Conservation (phyloP, 2,113 vertebrate species). For the Poecile atricapillus region DNA sequence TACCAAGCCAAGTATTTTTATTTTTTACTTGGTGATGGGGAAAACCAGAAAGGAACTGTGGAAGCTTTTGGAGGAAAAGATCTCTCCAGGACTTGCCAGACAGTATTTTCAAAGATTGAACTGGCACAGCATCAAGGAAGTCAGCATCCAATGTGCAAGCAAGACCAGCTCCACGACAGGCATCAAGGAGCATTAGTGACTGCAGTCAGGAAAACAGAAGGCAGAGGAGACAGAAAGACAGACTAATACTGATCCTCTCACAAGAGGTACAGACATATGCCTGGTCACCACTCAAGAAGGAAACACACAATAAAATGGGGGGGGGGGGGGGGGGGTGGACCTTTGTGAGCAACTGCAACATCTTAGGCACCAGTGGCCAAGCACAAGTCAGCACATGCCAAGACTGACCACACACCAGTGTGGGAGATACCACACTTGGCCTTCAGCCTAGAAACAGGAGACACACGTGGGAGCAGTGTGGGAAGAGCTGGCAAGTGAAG, state of each 20-base stretch:
- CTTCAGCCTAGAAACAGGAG: slow-evolving; percentile 3
- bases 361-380: neutral
- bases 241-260: neutral
- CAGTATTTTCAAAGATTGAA: neutral
- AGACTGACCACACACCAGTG: neutral
- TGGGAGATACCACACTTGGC: neutral
- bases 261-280: neutral
- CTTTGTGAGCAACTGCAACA: neutral
- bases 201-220: neutral
- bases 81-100: neutral
- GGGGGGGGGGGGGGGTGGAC: neutral
- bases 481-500: neutral
- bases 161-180: neutral
- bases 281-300: neutral
- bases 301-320: neutral
- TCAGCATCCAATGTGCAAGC: neutral
- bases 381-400: neutral
- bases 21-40: neutral
- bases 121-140: neutral
- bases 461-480: neutral
- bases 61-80: neutral
- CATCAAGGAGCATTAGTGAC: neutral
- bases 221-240: neutral
- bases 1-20: neutral
- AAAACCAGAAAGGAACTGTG: neutral